A percentile compares a stretch with the other conserved stretches of the same genome.
Conservation (phyloP, 2,888 invertebrate genomes). For the Sinotaia quadrata region DNA sequence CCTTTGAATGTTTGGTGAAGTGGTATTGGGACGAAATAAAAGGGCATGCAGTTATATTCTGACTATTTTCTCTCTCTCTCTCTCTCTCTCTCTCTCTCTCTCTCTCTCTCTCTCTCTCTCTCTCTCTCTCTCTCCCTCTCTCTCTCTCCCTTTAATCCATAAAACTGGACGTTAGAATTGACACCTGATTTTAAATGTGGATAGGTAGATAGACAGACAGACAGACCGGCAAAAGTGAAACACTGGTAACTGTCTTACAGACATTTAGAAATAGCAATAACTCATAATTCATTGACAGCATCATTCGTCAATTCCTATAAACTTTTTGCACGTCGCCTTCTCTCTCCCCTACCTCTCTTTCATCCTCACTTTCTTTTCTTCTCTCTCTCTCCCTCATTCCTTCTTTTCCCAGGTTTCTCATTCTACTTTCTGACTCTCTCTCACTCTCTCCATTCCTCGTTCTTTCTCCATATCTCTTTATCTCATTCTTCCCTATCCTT, state of each 20-base stretch:
- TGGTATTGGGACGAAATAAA: too few species aligned
- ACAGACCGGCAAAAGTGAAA: too few species aligned
- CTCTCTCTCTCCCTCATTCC: conserved; percentile 26
- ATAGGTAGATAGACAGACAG: too few species aligned
- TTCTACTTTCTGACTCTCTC: conserved; percentile 16
- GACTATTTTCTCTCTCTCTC: conserved; percentile 4
- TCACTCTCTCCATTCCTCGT: conserved; percentile 15
- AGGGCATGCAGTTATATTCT: too few species aligned
- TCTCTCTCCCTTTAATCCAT: conserved; percentile 11
- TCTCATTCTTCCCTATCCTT: conserved; percentile 9
- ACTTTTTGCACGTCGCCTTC: too few species aligned
- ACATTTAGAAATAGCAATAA: too few species aligned
- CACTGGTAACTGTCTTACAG: too few species aligned
- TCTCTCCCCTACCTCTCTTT: conserved; percentile 16
- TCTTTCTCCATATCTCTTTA: conserved; percentile 24
- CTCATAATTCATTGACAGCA: too few species aligned
- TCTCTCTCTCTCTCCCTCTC: background rate
- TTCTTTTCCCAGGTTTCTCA: conserved; percentile 1
- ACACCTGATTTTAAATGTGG: too few species aligned
- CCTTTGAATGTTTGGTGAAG: too few species aligned
- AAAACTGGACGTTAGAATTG: too few species aligned
- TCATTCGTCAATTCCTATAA: too few species aligned
- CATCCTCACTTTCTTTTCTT: conserved; percentile 27
- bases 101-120: background rate
- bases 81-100: conserved; percentile 15